phyloP scores from a whole-genome alignment of 2,888 invertebrate species.

The Lithophane leautieri region DNA sequence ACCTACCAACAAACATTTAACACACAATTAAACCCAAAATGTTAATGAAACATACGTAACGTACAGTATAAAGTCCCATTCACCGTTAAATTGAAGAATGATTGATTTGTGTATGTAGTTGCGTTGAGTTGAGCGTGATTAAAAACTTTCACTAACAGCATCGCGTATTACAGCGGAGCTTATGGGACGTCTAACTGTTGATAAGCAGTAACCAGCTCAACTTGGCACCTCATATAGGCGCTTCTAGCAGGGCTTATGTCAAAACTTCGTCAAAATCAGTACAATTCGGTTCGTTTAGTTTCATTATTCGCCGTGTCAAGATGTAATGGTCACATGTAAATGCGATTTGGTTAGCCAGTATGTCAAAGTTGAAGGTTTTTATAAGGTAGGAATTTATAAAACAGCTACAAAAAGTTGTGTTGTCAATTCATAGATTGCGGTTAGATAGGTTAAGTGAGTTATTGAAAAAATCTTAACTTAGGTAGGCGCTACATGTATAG shows the following conservation, averaged over 20 bases:
- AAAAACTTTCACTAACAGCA: constrained; percentile 63
- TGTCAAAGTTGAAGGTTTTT: constrained; percentile 44
- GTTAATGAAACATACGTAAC: neutral
- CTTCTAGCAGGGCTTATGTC: neutral
- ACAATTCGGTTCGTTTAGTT: neutral
- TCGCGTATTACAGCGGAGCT: constrained; percentile 42
- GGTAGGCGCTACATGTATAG: neutral
- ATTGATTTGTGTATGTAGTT: constrained; percentile 49
- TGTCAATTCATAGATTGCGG: constrained; percentile 3
- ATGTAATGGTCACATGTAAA: constrained; percentile 26
- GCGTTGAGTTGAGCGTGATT: constrained; percentile 47
- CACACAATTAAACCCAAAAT: neutral
- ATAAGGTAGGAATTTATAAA: too few relatives aligned
- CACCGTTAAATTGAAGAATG: constrained; percentile 51
- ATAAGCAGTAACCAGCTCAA: constrained; percentile 31
- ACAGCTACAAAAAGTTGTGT: neutral
- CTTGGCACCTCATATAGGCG: constrained; percentile 1
- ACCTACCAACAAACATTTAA: neutral
- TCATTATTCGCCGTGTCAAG: neutral
- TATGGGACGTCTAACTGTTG: constrained; percentile 55
- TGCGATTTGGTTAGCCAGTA: constrained; percentile 28
- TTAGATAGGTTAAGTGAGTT: constrained; percentile 16
- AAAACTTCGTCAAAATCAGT: neutral
- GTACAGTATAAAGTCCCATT: constrained; percentile 39
- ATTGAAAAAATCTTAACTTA: neutral